These are phyloP conservation scores for Drosophila biarmipes DNA, from an alignment of 1,140 invertebrate genomes.

Conservation along the genomic window DNA sequence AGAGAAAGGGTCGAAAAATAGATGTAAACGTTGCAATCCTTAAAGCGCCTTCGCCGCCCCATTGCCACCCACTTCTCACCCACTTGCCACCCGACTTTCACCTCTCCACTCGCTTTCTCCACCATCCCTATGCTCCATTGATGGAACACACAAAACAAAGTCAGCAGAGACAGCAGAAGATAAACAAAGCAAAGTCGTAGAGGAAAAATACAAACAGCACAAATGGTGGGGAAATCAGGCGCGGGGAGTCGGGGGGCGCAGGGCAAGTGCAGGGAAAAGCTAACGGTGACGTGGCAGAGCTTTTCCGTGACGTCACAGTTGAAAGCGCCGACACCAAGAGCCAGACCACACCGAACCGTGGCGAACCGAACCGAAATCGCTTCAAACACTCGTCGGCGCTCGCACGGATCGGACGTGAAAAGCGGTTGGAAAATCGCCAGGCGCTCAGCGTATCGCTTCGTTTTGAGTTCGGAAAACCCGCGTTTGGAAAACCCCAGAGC, in stretches of 20 bases:
- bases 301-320: conserved; percentile 65
- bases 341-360: conserved; percentile 17
- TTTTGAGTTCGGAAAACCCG: conserved; percentile 29
- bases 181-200: conserved; percentile 43
- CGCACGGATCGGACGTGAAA: conserved; percentile 72
- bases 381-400: conserved; percentile 72
- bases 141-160: conserved; percentile 40
- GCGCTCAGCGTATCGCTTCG: conserved; percentile 10
- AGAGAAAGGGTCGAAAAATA: conserved; percentile 3
- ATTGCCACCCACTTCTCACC: neutral
- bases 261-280: conserved; percentile 43
- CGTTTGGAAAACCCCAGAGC: conserved; percentile 16
- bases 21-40: conserved; percentile 47
- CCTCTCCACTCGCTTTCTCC: neutral
- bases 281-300: conserved; percentile 58
- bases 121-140: conserved; percentile 34
- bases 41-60: conserved; percentile 2
- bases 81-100: neutral
- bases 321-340: conserved; percentile 30
- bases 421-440: conserved; percentile 35
- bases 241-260: neutral
- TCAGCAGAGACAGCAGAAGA: conserved; percentile 45
- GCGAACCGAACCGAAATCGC: conserved; percentile 17
- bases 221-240: conserved; percentile 10
- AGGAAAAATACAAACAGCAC: conserved; percentile 45